Conservation (phyloP, 2,797 vertebrate genomes). For the Lycodopsis pacificus region DNA sequence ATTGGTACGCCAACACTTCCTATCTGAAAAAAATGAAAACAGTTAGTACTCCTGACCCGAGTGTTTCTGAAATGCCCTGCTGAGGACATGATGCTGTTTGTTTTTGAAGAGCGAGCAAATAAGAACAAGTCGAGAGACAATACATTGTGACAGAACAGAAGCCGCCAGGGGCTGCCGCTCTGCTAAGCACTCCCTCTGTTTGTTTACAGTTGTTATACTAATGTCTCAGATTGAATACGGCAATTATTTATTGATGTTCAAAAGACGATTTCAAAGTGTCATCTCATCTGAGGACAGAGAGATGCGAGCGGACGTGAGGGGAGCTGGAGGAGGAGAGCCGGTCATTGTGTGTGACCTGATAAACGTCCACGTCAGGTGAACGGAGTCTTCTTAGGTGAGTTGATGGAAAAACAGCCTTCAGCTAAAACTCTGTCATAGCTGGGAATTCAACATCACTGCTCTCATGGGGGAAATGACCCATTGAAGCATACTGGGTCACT, state of each 20-base stretch:
- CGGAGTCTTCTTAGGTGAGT: slow-evolving; percentile 23
- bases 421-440: slow-evolving; percentile 32
- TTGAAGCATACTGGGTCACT: slow-evolving; percentile 49
- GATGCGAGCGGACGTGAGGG: slow-evolving; percentile 19
- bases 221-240: slow-evolving; percentile 33
- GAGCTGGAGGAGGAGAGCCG: slow-evolving; percentile 9
- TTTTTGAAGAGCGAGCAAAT: background rate
- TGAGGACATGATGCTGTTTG: background rate
- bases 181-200: background rate
- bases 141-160: slow-evolving; percentile 18
- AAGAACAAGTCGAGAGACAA: slow-evolving; percentile 6
- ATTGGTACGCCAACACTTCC: background rate
- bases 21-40: background rate
- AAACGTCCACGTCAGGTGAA: slow-evolving; percentile 39
- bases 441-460: slow-evolving; percentile 39
- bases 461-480: slow-evolving; percentile 45
- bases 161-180: slow-evolving; percentile 5
- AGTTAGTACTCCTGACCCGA: background rate
- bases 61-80: background rate
- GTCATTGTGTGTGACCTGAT: slow-evolving; percentile 31
- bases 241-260: slow-evolving; percentile 44
- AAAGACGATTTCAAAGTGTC: slow-evolving; percentile 35
- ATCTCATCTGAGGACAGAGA: slow-evolving; percentile 17
- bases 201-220: slow-evolving; percentile 22
- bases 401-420: slow-evolving; percentile 49